phyloP scores from a whole-genome alignment of 1,140 invertebrate species.

The Scaptomyza pallida region DNA sequence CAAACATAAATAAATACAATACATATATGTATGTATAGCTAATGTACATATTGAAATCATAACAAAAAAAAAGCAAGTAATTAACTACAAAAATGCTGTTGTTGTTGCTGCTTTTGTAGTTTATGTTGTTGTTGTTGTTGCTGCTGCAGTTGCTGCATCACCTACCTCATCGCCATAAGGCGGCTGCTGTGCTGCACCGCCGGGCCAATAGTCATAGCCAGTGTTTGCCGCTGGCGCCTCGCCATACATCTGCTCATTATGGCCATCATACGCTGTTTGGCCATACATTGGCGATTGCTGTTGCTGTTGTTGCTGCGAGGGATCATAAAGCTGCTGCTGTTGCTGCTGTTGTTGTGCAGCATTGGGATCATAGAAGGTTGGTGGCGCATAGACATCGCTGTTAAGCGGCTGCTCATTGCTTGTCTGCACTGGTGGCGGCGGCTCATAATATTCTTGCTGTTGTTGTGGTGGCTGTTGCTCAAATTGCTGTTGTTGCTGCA shows the following conservation, averaged over 20 bases:
- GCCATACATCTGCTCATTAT: conserved; percentile 25
- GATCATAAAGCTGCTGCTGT: conserved; percentile 48
- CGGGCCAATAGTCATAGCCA: conserved; percentile 65
- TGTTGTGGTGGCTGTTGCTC: conserved; percentile 12
- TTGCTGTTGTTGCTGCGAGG: conserved; percentile 23
- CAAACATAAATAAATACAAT: conserved; percentile 8
- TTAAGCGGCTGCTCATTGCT: conserved; percentile 23
- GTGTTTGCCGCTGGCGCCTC: conserved; percentile 17
- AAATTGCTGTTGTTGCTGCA: not conserved
- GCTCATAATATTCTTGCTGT: conserved; percentile 58
- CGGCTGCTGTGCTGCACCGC: conserved; percentile 49
- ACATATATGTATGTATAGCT: conserved; percentile 11
- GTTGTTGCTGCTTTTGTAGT: conserved; percentile 6
- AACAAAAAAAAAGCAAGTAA: conserved; percentile 8
- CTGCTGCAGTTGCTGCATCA: not conserved
- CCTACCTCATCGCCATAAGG: conserved; percentile 72
- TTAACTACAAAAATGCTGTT: conserved; percentile 15
- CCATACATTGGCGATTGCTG: conserved; percentile 26
- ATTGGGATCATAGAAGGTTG: conserved; percentile 69
- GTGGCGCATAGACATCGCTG: conserved; percentile 45
- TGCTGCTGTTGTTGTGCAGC: conserved; percentile 40
- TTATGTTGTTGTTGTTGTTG: not conserved
- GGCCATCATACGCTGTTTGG: conserved; percentile 36
- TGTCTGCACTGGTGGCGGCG: conserved; percentile 26
- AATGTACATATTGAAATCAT: not conserved